Conservation (phyloP, 2,797 vertebrate genomes). For the Cirrhinus molitorella region DNA sequence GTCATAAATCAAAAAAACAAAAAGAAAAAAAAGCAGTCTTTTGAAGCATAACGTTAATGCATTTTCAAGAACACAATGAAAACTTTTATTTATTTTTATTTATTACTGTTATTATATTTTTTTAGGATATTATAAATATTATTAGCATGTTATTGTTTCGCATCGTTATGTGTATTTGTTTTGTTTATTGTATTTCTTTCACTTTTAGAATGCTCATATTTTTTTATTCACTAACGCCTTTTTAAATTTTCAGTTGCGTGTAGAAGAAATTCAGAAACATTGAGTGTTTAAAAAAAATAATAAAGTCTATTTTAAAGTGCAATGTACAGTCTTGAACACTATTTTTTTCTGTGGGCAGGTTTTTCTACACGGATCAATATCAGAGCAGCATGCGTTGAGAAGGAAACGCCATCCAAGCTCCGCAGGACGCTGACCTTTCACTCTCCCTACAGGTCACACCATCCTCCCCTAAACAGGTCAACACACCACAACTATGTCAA, state of each 20-base stretch:
- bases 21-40: too few relatives aligned
- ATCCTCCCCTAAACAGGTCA: constrained; percentile 81
- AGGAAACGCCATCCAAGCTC: constrained; percentile 84
- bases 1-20: not conserved
- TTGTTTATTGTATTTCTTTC: not conserved
- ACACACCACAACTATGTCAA: constrained; percentile 38
- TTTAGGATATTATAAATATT: not conserved
- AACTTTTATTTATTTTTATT: not conserved
- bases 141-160: not conserved
- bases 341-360: constrained; percentile 74
- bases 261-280: not conserved
- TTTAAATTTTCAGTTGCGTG: not conserved
- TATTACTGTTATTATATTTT: too few relatives aligned
- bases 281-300: not conserved
- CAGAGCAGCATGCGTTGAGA: constrained; percentile 84
- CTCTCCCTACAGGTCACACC: constrained; percentile 84
- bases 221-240: not conserved
- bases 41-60: not conserved
- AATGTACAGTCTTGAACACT: constrained; percentile 50
- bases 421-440: constrained; percentile 88
- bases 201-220: not conserved
- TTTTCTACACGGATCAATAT: constrained; percentile 89
- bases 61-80: not conserved
- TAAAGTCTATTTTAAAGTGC: constrained; percentile 13
- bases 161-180: not conserved